These are phyloP conservation scores for Istiophorus platypterus DNA, from an alignment of 2,113 vertebrate genomes.

Conservation along the genomic window DNA sequence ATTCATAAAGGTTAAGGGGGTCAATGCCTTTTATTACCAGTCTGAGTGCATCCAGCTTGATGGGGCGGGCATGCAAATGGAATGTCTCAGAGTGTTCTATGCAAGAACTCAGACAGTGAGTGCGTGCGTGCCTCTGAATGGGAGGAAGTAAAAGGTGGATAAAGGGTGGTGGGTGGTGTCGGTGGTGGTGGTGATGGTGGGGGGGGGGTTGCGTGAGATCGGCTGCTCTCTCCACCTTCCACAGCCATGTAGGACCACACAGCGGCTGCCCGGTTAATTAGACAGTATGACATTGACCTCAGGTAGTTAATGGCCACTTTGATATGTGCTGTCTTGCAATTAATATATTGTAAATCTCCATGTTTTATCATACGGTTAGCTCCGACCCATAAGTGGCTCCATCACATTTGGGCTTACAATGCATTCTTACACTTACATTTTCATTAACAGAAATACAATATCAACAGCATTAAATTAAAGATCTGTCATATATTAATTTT, in stretches of 20 bases:
- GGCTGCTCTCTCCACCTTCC: conserved; percentile 75
- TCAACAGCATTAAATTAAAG: conserved; percentile 31
- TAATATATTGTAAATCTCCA: conserved; percentile 80
- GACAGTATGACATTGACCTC: conserved; percentile 83
- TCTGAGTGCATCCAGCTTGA: conserved; percentile 87
- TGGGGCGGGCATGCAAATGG: conserved; percentile 87
- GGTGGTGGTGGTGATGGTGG: background rate
- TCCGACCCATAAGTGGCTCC: conserved; percentile 75
- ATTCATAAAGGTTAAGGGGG: conserved; percentile 91
- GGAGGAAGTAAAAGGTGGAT: conserved; percentile 74
- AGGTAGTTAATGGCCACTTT: conserved; percentile 83
- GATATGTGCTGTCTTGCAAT: conserved; percentile 79
- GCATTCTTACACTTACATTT: conserved; percentile 55
- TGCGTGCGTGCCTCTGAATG: conserved; percentile 74
- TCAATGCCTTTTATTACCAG: conserved; percentile 90
- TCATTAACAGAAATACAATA: conserved; percentile 51
- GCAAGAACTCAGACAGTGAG: conserved; percentile 78
- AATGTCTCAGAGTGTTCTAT: conserved; percentile 84
- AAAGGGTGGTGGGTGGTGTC: conserved; percentile 44
- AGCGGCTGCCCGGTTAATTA: conserved; percentile 80
- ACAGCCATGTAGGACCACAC: conserved; percentile 78
- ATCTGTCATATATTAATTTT: conserved; percentile 17
- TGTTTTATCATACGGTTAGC: conserved; percentile 78
- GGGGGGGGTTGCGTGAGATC: conserved; percentile 53
- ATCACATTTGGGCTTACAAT: conserved; percentile 42